phyloP scores from a whole-genome alignment of 2,113 vertebrate genomes.

The Xyliphius kryptos region DNA sequence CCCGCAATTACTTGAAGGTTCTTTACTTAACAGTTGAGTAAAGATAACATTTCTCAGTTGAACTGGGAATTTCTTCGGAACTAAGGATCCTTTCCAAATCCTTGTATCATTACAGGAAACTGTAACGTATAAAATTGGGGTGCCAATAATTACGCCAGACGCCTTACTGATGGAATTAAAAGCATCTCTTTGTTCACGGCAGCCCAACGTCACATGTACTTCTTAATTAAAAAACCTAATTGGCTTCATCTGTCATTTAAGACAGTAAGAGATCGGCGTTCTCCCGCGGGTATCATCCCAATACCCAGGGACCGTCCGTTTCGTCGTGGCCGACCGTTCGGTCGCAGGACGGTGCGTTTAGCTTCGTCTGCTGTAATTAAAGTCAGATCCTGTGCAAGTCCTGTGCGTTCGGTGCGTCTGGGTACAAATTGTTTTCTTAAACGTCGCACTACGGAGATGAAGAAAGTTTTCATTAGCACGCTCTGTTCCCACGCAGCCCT shows the following conservation, averaged over 20 bases:
- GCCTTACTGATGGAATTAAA: background rate
- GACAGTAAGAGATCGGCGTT: constrained; percentile 76
- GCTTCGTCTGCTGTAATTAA: constrained; percentile 95
- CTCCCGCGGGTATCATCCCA: constrained; percentile 78
- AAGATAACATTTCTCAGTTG: too few relatives aligned
- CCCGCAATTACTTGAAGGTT: too few relatives aligned
- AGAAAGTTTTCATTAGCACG: constrained; percentile 90
- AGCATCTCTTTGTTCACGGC: constrained; percentile 50
- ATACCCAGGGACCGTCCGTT: constrained; percentile 80
- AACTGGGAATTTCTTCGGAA: too few relatives aligned
- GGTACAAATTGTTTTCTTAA: constrained; percentile 83
- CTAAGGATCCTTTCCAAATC: too few relatives aligned
- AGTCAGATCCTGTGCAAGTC: constrained; percentile 91
- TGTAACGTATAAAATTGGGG: too few relatives aligned
- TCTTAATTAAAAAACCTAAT: constrained; percentile 96
- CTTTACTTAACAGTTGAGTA: too few relatives aligned
- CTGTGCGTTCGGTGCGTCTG: constrained; percentile 66
- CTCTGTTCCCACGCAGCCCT: constrained; percentile 75
- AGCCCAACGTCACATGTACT: constrained; percentile 74
- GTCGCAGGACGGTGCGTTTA: constrained; percentile 90
- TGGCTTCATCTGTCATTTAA: constrained; percentile 94
- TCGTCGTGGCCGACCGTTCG: constrained; percentile 83
- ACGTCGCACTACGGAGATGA: constrained; percentile 81
- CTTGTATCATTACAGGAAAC: too few relatives aligned
- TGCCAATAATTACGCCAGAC: too few relatives aligned